Conservation (phyloP, 2,888 invertebrate genomes). For the Desoria tigrina region DNA sequence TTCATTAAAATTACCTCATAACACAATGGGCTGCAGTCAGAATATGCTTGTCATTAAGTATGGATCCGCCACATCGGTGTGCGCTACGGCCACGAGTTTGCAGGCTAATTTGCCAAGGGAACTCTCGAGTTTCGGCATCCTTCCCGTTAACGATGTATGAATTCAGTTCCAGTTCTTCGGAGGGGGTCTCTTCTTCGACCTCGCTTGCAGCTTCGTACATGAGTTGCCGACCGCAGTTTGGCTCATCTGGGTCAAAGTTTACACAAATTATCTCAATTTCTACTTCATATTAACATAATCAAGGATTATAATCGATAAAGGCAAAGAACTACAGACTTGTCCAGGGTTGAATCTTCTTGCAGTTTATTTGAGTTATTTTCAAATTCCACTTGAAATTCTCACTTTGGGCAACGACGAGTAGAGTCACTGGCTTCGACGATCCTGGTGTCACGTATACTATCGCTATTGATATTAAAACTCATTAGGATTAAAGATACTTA, state of each 20-base stretch:
- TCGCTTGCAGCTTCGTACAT: slow-evolving; percentile 42
- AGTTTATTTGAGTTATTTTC: slow-evolving; percentile 43
- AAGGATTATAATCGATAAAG: too few relatives aligned
- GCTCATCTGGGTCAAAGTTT: slow-evolving; percentile 30
- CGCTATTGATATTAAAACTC: slow-evolving; percentile 27
- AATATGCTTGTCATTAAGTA: slow-evolving; percentile 40
- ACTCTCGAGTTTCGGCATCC: slow-evolving; percentile 44
- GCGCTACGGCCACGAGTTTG: slow-evolving; percentile 24
- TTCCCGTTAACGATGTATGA: slow-evolving; percentile 48
- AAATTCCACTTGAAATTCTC: slow-evolving; percentile 37
- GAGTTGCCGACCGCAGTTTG: slow-evolving; percentile 47
- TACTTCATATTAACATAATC: not conserved
- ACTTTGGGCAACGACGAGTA: slow-evolving; percentile 46
- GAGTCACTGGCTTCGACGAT: slow-evolving; percentile 38
- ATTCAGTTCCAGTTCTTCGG: not conserved
- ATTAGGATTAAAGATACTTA: not conserved
- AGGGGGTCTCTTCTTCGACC: slow-evolving; percentile 27
- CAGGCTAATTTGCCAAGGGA: slow-evolving; percentile 49
- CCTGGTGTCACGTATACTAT: slow-evolving; percentile 40
- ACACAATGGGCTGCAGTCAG: slow-evolving; percentile 51
- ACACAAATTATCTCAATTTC: not conserved
- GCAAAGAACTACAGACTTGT: slow-evolving; percentile 39
- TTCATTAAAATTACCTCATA: too few relatives aligned
- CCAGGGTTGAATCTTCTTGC: slow-evolving; percentile 41
- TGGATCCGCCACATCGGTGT: slow-evolving; percentile 50